phyloP scores from a whole-genome alignment of 1,140 invertebrate species.

The Macrobrachium nipponense region DNA sequence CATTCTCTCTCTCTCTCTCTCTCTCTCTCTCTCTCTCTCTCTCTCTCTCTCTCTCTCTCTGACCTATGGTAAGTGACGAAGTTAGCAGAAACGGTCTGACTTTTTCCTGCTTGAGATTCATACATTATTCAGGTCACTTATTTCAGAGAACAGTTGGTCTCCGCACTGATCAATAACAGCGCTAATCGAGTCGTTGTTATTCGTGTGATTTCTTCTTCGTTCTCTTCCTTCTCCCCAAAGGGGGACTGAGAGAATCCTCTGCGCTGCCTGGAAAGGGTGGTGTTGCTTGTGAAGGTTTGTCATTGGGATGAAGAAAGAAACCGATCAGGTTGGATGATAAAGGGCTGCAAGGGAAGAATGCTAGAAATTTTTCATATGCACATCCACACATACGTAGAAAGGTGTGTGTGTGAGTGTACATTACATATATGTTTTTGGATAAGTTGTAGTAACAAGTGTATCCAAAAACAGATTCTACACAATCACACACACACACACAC shows the following conservation, averaged over 20 bases:
- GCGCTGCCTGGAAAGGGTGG: no score
- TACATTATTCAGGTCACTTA: neutral
- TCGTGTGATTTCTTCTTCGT: no score
- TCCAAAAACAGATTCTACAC: neutral
- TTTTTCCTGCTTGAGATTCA: neutral
- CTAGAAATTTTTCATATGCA: neutral
- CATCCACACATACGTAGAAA: neutral
- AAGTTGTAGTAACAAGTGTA: no score
- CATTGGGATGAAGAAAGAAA: neutral
- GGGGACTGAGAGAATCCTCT: no score
- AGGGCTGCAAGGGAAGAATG: neutral
- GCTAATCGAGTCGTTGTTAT: no score
- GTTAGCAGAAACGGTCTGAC: neutral
- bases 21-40: slow-evolving; percentile 32
- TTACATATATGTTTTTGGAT: neutral
- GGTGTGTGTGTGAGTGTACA: neutral
- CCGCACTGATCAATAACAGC: no score
- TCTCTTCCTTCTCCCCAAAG: no score
- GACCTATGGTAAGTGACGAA: neutral
- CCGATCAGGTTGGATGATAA: neutral
- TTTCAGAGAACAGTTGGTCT: no score
- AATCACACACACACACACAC: neutral
- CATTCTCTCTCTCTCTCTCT: neutral
- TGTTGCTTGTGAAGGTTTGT: neutral
- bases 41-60: slow-evolving; percentile 28